phyloP scores from a whole-genome alignment of 2,797 vertebrate species.

The Platalea minor region DNA sequence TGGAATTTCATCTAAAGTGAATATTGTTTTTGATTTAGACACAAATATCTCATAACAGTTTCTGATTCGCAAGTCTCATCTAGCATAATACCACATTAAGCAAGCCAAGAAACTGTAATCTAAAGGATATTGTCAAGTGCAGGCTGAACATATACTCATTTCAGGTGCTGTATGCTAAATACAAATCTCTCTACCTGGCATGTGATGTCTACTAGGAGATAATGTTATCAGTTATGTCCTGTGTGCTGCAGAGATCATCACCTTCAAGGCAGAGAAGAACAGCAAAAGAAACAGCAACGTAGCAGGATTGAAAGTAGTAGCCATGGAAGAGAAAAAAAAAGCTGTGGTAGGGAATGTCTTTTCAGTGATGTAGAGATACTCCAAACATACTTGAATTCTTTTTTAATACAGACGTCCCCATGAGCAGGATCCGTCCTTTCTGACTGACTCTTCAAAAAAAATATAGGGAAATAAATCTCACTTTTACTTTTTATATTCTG shows the following conservation, averaged over 20 bases:
- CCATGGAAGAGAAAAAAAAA: not conserved
- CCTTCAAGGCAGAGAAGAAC: not conserved
- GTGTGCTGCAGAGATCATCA: not conserved
- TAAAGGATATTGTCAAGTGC: slow-evolving; percentile 4
- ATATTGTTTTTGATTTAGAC: slow-evolving; percentile 41
- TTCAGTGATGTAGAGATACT: not conserved
- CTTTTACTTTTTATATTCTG: not conserved
- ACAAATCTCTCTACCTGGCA: not conserved
- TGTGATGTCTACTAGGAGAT: not conserved
- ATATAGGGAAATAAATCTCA: not conserved
- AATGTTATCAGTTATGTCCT: not conserved
- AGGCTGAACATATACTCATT: not conserved
- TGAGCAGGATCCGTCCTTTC: not conserved
- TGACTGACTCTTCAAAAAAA: not conserved
- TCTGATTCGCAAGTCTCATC: not conserved
- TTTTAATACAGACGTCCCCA: not conserved
- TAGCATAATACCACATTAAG: slow-evolving; percentile 12
- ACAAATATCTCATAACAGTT: slow-evolving; percentile 20
- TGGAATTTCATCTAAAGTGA: slow-evolving; percentile 39
- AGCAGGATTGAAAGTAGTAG: not conserved
- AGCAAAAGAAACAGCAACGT: not conserved
- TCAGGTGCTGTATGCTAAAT: not conserved
- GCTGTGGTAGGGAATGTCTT: not conserved
- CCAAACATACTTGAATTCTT: not conserved
- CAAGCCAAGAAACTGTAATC: not conserved